Percentiles rank a stretch among this genome's conserved stretches.
Conservation (phyloP, 2,797 vertebrate species). For the Luscinia megarhynchos region DNA sequence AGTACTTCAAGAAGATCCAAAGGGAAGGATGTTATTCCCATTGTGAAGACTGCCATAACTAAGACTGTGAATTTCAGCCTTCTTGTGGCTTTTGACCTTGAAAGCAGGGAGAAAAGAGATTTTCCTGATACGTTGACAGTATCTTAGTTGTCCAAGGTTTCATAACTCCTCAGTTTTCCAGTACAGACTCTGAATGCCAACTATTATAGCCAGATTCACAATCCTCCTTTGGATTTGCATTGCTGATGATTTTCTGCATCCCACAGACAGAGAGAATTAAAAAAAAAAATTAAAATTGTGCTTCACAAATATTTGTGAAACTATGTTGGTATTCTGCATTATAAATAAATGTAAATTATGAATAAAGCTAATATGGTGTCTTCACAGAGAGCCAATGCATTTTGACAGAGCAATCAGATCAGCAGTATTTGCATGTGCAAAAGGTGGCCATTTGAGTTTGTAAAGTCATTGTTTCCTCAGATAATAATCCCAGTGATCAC, state of each 20-base stretch:
- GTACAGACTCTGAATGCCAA: not conserved
- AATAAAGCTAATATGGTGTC: not conserved
- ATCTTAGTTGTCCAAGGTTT: not conserved
- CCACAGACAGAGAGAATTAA: not conserved
- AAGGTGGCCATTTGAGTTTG: not conserved
- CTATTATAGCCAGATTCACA: not conserved
- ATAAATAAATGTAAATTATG: not conserved
- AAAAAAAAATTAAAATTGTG: not conserved
- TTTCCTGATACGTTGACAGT: not conserved
- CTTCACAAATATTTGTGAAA: not conserved
- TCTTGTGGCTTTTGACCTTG: not conserved
- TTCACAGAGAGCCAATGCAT: not conserved
- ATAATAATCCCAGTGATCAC: not conserved
- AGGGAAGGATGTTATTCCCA: not conserved
- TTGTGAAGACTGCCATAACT: not conserved
- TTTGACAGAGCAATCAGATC: not conserved
- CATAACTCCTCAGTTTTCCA: not conserved
- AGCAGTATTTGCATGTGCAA: not conserved
- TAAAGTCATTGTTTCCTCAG: not conserved
- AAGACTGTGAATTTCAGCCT: not conserved
- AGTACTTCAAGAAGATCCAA: not conserved
- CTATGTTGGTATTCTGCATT: not conserved
- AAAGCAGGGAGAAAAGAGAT: not conserved
- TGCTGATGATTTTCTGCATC: not conserved
- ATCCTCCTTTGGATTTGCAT: not conserved